Evolutionary conservation across 1,140 invertebrate species (phyloP).

Genomic region (Pseudomyrmex gracilis): DNA sequence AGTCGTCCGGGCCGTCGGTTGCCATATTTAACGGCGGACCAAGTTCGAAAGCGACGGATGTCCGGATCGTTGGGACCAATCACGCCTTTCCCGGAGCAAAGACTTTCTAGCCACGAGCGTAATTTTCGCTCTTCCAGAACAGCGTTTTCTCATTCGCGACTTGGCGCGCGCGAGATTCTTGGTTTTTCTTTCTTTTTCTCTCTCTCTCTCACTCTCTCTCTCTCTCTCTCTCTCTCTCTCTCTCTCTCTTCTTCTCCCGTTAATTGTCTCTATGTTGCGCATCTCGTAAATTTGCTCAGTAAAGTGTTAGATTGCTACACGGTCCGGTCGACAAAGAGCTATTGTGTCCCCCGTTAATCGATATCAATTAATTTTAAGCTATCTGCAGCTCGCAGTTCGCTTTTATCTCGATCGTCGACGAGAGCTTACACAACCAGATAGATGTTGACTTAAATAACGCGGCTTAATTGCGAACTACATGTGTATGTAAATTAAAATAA

Average conservation of each 20-base stretch:
- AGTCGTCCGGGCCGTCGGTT: constrained; percentile 69
- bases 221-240: neutral
- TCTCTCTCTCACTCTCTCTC: neutral
- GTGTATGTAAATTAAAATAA: constrained; percentile 17
- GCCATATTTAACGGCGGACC: constrained; percentile 75
- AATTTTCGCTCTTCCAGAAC: constrained; percentile 42
- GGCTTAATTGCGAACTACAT: neutral
- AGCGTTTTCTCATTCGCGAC: constrained; percentile 9
- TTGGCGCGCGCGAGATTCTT: neutral
- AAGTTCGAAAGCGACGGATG: constrained; percentile 73
- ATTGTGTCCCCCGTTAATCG: constrained; percentile 17
- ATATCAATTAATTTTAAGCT: constrained; percentile 47
- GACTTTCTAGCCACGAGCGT: constrained; percentile 22
- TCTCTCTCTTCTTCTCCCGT: neutral
- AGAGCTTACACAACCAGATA: neutral
- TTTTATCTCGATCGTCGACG: neutral
- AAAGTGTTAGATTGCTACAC: constrained; percentile 15
- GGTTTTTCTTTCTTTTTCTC: neutral
- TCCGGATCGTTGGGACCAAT: constrained; percentile 66
- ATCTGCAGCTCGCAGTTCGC: neutral
- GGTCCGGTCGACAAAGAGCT: neutral
- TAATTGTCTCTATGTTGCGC: constrained; percentile 7
- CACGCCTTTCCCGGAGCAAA: constrained; percentile 21
- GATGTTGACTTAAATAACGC: neutral
- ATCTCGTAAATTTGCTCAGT: constrained; percentile 48